A percentile compares a stretch with the other conserved stretches of the same genome.
phyloP scores from a whole-genome alignment of 2,113 vertebrate genomes.

The Etia nguti region DNA sequence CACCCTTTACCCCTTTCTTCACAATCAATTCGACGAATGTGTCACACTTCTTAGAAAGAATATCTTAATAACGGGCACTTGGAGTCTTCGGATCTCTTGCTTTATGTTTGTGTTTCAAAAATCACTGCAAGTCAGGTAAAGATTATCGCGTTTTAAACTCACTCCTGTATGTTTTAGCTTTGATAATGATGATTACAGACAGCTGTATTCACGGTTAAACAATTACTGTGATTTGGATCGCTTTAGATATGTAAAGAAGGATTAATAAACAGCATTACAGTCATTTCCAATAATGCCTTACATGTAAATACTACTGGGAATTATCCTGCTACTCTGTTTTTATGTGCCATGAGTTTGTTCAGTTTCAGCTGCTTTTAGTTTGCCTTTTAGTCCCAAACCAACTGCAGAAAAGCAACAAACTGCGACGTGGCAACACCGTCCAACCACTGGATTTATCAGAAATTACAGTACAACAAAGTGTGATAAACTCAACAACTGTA shows the following conservation, averaged over 20 bases:
- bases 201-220: neutral
- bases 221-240: neutral
- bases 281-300: neutral
- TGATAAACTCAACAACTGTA: neutral
- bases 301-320: neutral
- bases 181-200: neutral
- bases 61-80: neutral
- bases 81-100: neutral
- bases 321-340: neutral
- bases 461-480: neutral
- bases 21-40: neutral
- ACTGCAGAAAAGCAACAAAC: neutral
- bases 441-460: neutral
- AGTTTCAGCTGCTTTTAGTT: neutral
- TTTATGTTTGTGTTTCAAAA: neutral
- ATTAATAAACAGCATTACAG: neutral
- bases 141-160: neutral
- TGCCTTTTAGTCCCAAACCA: neutral
- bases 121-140: neutral
- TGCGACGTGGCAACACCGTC: neutral
- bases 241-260: neutral
- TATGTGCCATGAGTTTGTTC: neutral
- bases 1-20: slow-evolving; percentile 2
- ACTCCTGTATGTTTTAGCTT: neutral
- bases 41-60: neutral